phyloP scores from a whole-genome alignment of 2,888 invertebrate species.

The Tetranychus truncatus region DNA sequence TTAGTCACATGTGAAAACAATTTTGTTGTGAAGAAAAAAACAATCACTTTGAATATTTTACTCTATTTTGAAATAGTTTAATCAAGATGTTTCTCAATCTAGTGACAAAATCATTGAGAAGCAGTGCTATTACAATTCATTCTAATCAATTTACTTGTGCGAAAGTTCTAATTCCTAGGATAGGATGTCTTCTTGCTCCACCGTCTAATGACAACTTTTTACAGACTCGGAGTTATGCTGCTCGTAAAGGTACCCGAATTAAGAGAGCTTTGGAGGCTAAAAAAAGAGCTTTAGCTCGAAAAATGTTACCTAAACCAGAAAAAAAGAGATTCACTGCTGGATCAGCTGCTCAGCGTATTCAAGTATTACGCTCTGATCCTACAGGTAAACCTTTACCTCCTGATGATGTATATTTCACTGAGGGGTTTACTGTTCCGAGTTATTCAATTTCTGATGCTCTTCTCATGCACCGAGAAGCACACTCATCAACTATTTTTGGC shows the following conservation, averaged over 20 bases:
- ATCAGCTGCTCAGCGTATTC: not conserved
- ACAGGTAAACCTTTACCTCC: conserved; percentile 33
- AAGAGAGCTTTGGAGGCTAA: not conserved
- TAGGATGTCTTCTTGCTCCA: not conserved
- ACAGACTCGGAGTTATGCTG: not conserved
- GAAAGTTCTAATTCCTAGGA: too few relatives aligned
- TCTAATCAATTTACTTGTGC: too few relatives aligned
- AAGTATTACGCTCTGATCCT: conserved; percentile 1
- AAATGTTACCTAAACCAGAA: not conserved
- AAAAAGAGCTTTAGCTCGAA: not conserved
- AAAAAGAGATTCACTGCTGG: not conserved
- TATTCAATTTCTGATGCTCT: conserved; percentile 58
- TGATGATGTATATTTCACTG: conserved; percentile 47
- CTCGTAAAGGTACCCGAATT: not conserved
- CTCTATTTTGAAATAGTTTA: too few relatives aligned
- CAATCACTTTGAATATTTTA: too few relatives aligned
- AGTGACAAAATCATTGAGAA: not conserved
- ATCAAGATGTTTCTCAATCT: not conserved
- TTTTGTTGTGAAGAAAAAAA: too few relatives aligned
- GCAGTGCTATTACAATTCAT: not conserved
- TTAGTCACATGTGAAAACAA: too few relatives aligned
- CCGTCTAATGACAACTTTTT: not conserved
- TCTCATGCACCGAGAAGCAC: conserved; percentile 54
- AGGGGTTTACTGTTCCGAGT: conserved; percentile 42
- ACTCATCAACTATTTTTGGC: conserved; percentile 64